Conservation (phyloP, 2,888 invertebrate species). For the Cactoblastis cactorum region DNA sequence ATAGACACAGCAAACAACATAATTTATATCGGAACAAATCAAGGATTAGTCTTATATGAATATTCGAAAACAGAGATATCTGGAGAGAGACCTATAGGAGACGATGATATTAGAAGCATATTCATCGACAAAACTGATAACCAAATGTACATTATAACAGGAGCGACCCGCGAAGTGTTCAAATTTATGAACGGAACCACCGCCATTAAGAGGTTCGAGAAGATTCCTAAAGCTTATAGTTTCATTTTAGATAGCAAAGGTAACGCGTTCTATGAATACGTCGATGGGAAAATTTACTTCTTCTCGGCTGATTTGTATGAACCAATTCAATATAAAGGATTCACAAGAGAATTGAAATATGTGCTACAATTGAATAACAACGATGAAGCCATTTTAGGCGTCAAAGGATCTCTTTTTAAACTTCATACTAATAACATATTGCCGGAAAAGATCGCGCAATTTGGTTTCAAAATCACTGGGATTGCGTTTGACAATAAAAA, state of each 20-base stretch:
- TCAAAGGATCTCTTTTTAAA: constrained; percentile 60
- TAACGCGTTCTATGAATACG: constrained; percentile 62
- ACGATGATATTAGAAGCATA: constrained; percentile 63
- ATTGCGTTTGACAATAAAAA: constrained; percentile 60
- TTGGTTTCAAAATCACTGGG: constrained; percentile 67
- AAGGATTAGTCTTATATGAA: constrained; percentile 61
- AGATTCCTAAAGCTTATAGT: constrained; percentile 63
- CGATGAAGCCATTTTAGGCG: constrained; percentile 63
- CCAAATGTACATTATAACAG: constrained; percentile 66
- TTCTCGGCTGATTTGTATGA: constrained; percentile 58
- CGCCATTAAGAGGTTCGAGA: constrained; percentile 62
- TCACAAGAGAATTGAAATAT: constrained; percentile 64
- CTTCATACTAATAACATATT: constrained; percentile 53
- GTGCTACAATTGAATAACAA: constrained; percentile 56
- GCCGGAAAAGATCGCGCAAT: constrained; percentile 58
- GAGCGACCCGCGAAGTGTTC: constrained; percentile 60
- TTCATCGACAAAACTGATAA: constrained; percentile 62
- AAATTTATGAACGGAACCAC: constrained; percentile 62
- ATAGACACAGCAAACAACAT: too few relatives aligned
- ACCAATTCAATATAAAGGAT: constrained; percentile 68
- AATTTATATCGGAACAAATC: constrained; percentile 67
- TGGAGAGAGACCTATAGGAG: constrained; percentile 63
- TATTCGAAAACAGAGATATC: constrained; percentile 55
- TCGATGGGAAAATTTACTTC: constrained; percentile 66
- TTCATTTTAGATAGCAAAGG: constrained; percentile 61